Conservation (phyloP, 2,113 vertebrate genomes). For the Pluvialis apricaria region DNA sequence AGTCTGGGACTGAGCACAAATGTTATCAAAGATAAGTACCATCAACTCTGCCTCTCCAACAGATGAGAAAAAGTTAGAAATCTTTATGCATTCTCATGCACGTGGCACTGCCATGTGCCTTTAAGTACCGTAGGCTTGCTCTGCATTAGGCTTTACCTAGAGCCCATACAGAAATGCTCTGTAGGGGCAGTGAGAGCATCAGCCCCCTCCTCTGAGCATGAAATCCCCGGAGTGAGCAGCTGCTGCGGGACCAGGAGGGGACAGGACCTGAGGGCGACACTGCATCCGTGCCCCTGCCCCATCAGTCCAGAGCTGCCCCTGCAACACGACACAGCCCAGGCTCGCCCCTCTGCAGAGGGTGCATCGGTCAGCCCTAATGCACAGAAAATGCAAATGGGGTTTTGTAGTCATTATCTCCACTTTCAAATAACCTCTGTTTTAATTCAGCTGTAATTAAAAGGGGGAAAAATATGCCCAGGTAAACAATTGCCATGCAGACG, state of each 20-base stretch:
- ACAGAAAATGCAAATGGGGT: neutral
- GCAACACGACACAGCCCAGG: rapidly evolving
- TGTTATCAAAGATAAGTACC: neutral
- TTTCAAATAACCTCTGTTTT: neutral
- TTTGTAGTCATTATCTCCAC: neutral
- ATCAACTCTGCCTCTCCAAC: neutral
- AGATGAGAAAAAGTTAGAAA: neutral
- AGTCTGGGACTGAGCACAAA: neutral
- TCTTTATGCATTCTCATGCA: too few relatives aligned
- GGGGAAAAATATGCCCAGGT: neutral
- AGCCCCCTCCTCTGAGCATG: neutral
- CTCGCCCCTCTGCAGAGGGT: neutral
- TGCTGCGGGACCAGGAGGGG: neutral
- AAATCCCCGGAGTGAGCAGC: neutral
- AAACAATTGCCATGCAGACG: neutral
- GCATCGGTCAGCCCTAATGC: neutral
- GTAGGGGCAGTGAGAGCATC: neutral
- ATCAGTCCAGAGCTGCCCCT: neutral
- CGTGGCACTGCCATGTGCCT: rapidly evolving
- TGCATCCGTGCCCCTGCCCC: neutral
- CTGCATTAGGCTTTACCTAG: neutral
- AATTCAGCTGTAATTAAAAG: slow-evolving; percentile 32
- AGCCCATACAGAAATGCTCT: neutral
- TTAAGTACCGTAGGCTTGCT: rapidly evolving
- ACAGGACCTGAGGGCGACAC: neutral